Base-by-base conservation (phyloP, 2,888 invertebrate species). In the Lagria hirta region DNA sequence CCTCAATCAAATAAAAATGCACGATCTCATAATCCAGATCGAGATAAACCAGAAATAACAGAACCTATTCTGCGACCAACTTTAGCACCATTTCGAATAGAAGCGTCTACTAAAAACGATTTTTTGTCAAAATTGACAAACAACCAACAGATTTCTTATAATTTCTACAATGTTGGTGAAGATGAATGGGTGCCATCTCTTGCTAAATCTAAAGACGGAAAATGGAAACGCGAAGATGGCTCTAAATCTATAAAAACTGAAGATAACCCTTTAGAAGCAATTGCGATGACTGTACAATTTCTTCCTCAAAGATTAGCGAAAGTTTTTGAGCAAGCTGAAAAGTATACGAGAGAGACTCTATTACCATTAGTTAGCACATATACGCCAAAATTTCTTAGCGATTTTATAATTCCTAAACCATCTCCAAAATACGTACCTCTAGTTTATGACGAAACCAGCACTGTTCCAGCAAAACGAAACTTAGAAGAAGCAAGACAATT, bases 301-400 rank as follows among this genome's bases (percentile, higher is more conserved):
- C 72, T 91, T 24, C 90, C 90, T 0, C 84, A 87, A 51, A 76
- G 87, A 6, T 69, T 90, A 1, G 87, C 87, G 1, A 83, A 84
- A 3, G 81, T 91, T 68, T 79, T 91, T 28, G 85, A 88, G 21
- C 82, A 88, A 55, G 90, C 89, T 0, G 90, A 90, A 62, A 77
- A 83, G 30, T 89, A 89, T 66, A 88, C 89, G 0, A 76, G 87
- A 35, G 84, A 87, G 65, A 88, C 86, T 0, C 73, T 88, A 1
- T 67, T 88, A 35, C 88, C 88, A 0, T 66, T 88, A 3, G 86
- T 88, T 5, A 87, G 87, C 7, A 84, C 84, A 26, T 86, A 88
- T 66, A 86, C 88, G 1, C 88, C 88, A 0, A 81, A 81, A 42
- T 80, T 88, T 49, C 70, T 77, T 3, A 59, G 66, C 2, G 70